phyloP scores from a whole-genome alignment of 2,113 vertebrate genomes.

The Nymphicus hollandicus region DNA sequence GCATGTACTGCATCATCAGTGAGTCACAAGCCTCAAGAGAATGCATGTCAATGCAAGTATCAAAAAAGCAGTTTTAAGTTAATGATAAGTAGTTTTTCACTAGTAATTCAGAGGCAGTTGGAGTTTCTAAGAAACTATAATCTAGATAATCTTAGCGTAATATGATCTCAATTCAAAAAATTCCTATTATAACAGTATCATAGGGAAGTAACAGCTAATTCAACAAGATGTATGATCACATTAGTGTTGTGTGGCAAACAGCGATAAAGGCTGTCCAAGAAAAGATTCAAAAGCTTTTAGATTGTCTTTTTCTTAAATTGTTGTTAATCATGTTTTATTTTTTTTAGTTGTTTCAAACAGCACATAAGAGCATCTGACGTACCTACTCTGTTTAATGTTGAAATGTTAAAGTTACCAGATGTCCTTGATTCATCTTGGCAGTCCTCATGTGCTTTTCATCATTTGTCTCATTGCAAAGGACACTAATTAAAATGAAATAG shows the following conservation, averaged over 20 bases:
- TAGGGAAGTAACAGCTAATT: background rate
- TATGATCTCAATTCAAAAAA: background rate
- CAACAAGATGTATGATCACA: background rate
- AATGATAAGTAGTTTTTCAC: background rate
- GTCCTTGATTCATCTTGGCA: constrained; percentile 56
- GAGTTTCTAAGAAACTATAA: background rate
- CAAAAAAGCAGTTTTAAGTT: background rate
- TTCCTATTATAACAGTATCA: background rate
- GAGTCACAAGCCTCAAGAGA: constrained; percentile 40
- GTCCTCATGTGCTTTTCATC: constrained; percentile 49
- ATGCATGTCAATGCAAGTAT: background rate
- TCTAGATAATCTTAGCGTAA: background rate
- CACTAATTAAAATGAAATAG: constrained; percentile 59
- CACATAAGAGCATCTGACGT: background rate
- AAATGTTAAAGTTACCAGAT: constrained; percentile 56
- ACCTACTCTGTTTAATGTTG: background rate
- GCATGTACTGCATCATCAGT: constrained; percentile 41
- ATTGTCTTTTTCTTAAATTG: background rate
- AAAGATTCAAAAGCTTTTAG: background rate
- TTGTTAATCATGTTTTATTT: background rate
- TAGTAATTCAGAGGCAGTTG: background rate
- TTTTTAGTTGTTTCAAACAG: background rate
- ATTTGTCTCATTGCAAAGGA: constrained; percentile 31
- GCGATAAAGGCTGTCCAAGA: background rate
- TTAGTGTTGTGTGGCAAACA: background rate